Base-by-base conservation (phyloP, 2,797 vertebrate genomes). In the Enteromius argenteus region DNA sequence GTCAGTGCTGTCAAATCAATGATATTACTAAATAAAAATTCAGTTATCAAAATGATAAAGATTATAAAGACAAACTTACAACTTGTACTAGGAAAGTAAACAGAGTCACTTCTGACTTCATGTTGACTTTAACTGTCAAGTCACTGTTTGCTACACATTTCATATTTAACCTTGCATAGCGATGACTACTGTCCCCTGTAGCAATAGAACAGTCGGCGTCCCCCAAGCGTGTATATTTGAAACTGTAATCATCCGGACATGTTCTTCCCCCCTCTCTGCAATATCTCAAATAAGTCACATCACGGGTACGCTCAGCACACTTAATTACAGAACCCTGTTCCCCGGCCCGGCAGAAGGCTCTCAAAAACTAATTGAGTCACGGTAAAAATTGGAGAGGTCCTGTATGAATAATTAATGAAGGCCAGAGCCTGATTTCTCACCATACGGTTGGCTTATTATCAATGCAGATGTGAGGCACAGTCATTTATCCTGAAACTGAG, bases 381-480 rank as follows among this genome's bases (percentile, higher is more conserved):
- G 32, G 58, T 88, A 86, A 84, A 87, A 83, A 86, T 81, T 87
- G 77, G 74, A 83, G 56, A 77, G 87, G 83, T 79, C 79, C 62
- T 37, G 62, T 66, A 85, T 90, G 86, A 87, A 90, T 90, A 76
- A 87, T 87, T 87, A 88, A 90, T 86, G 76, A 89, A 75, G 76
- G 80, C 80, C 68, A n/a, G 83, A 64, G 81, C 30, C 53, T 83
- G 71, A 84, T 86, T 87, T 74, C 69, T 81, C n/a, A 73, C 76
- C 68, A 69, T 82, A 64, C 10, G 46, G 35, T 21, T 66, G 79
- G 77, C 88, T 87, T 86, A 90, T 92, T 86, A 88, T 86, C 87
- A 86, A 90, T 89, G 71, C 85, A 89, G 89, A 87, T 89, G 49
- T 62, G 49, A 84, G 88, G 85, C 73, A 56, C 82, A 46, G 90